Base-by-base conservation (phyloP, 2,888 invertebrate genomes). In the Zaprionus bogoriensis region DNA sequence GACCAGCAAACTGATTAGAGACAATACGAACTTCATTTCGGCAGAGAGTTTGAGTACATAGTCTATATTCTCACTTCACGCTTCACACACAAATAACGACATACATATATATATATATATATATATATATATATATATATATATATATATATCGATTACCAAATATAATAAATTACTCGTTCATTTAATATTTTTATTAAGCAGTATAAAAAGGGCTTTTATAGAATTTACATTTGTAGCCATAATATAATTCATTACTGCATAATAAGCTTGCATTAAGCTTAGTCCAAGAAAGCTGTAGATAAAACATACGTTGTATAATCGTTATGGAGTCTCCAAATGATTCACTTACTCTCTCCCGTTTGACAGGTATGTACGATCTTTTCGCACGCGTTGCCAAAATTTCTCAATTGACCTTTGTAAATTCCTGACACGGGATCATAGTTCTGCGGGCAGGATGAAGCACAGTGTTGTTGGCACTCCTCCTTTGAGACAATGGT, bases 331-430 rank as follows among this genome's bases (percentile, higher is more conserved):
- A 4, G 5, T 1, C 7, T 1, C 4, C 4, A 10, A 17, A 3
- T 3, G 5, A 5, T 32, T 10, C 4, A 65, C 82, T 66, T 61
- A 82, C 86, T 74, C 30, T 83, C 74, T 2, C 83, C 86, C 1
- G 74, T 85, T 1, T 4, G 7, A 7, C 82, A 83, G 22, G 27
- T 66, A 30, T 83, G 70, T 0, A n/a, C 57, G 9, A 0, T 4
- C 50, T 60, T 69, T 4, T 30, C 41, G 20, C 82, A 83, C 4
- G n/a, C 17, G 51, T 85, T 83, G 10, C 64, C 39, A 44, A 83
- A 83, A 3, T 2, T 22, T 2, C 44, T 46, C 1, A 7, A 0
- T 19, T 69, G 9, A 0, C 79, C 82, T 3, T 66, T 66, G 14
- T 81, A 81, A 22, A 3, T 44, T 3, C 60, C 81, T 0, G 36